A percentile compares a stretch with the other conserved stretches of the same genome.
Conservation (phyloP, 1,140 invertebrate genomes). For the Drosophila arawakana region DNA sequence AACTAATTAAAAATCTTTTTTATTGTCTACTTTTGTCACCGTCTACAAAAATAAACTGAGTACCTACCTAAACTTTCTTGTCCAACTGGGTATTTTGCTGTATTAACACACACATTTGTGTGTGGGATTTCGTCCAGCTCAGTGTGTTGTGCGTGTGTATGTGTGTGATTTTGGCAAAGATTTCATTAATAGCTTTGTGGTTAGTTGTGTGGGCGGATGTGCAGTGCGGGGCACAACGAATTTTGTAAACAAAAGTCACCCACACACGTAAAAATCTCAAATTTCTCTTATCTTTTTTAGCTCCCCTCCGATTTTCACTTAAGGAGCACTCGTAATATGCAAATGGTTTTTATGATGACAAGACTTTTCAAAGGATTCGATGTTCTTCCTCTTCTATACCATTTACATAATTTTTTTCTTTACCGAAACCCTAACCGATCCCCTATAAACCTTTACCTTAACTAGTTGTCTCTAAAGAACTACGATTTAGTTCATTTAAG, state of each 20-base stretch:
- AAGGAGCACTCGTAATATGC: neutral
- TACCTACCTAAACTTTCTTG: neutral
- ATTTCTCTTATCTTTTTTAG: neutral
- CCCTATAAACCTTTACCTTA: conserved; percentile 20
- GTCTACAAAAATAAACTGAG: neutral
- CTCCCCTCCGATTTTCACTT: neutral
- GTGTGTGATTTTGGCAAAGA: conserved; percentile 65
- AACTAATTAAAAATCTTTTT: too few species aligned
- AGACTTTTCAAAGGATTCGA: neutral
- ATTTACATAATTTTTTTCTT: conserved; percentile 47
- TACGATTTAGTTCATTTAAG: too few species aligned
- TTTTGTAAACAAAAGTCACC: conserved; percentile 61
- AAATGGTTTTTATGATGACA: too few species aligned
- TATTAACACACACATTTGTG: neutral
- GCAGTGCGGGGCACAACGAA: conserved; percentile 56
- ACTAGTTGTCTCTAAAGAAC: neutral
- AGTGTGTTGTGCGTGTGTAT: conserved; percentile 11
- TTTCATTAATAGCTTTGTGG: conserved; percentile 75
- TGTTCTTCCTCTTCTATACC: neutral
- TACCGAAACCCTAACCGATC: conserved; percentile 8
- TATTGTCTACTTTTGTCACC: too few species aligned
- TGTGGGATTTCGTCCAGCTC: conserved; percentile 1
- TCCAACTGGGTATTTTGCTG: neutral
- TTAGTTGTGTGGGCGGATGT: conserved; percentile 21
- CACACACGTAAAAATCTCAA: neutral